Evolutionary conservation across 64 coral and sea anemone species (phyloP), one percentile per base, ranked within the genome.

Genomic region (Platygyra sinensis): DNA sequence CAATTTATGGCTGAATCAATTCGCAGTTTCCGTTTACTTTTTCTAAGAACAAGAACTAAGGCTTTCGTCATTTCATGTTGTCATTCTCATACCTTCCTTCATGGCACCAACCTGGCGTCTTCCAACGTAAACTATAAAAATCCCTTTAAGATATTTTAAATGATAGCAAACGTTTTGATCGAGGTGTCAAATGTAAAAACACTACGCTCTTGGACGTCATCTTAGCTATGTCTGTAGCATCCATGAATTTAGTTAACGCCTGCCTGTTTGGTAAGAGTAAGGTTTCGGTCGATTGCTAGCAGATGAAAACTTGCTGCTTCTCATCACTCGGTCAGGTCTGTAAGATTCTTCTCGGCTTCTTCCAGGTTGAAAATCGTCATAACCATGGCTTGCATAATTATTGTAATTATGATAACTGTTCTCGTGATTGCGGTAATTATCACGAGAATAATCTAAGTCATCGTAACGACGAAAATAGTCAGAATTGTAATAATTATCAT

Each of bases 281-380:
- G 81, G 81, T 71, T 38, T 42, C 3, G 62, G 31, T 25, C 81
- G 81, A 52, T 85, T 10, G 20, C 63, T 25, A 30, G 20, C 20
- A 0, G 29, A 77, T 3, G n/a, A 15, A 13, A 24, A 19, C n/a
- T 19, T 81, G 36, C 10, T 81, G 36, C 10, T 65, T 72, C 81
- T 85, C 10, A 7, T 51, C 22, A 85, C 81, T 4, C 22, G 81
- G 27, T 85, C 62, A 24, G 20, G 62, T 71, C 81, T 85, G 63
- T 2, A 15, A 28, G 62, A 71, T 32, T 42, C 61, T 12, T 85
- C 31, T 33, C 28, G 78, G 57, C 14, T 62, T 28, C 78, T 80
- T 38, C 10, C 15, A 0, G 61, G 60, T 31, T 17, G 18, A 9
- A 60, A 80, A 60, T 80, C 77, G 11, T 60, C 24, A 80, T 25